Conservation (phyloP, 2,888 invertebrate species). For the Ceratothoa steindachneri region DNA sequence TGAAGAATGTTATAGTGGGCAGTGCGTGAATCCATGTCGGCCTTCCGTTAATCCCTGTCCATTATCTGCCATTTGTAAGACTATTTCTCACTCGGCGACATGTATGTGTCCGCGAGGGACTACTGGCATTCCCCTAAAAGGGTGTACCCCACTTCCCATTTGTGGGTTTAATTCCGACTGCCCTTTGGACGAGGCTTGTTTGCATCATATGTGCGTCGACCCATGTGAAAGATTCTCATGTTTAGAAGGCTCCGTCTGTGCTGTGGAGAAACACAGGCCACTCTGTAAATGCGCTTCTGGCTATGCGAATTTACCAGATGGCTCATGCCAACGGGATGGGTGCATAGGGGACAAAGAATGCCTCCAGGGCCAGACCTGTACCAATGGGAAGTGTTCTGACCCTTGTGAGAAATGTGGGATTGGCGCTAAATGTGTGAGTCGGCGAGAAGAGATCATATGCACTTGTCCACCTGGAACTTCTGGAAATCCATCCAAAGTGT, state of each 20-base stretch:
- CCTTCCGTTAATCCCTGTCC: conserved; percentile 61
- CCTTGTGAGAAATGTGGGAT: conserved; percentile 76
- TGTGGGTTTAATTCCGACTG: conserved; percentile 50
- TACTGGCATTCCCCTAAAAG: conserved; percentile 60
- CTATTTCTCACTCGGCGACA: conserved; percentile 38
- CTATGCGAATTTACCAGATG: conserved; percentile 74
- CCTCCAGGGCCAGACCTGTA: conserved; percentile 70
- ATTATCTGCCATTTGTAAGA: conserved; percentile 51
- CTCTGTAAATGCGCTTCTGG: conserved; percentile 80
- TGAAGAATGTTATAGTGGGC: conserved; percentile 47
- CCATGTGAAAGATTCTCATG: conserved; percentile 62
- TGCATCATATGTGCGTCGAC: conserved; percentile 77
- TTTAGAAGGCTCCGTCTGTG: conserved; percentile 52
- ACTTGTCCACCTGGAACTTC: conserved; percentile 71
- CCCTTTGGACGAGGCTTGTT: conserved; percentile 58
- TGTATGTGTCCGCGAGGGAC: conserved; percentile 85
- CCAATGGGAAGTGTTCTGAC: conserved; percentile 67
- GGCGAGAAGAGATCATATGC: conserved; percentile 69
- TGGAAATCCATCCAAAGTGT: conserved; percentile 73
- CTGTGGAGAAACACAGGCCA: conserved; percentile 76
- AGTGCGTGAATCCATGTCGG: conserved; percentile 51
- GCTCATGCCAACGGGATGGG: conserved; percentile 60
- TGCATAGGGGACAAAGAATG: conserved; percentile 70
- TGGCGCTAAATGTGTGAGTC: conserved; percentile 73
- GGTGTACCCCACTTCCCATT: conserved; percentile 36